phyloP scores from a whole-genome alignment of 2,797 vertebrate species.

The Iguana delicatissima region DNA sequence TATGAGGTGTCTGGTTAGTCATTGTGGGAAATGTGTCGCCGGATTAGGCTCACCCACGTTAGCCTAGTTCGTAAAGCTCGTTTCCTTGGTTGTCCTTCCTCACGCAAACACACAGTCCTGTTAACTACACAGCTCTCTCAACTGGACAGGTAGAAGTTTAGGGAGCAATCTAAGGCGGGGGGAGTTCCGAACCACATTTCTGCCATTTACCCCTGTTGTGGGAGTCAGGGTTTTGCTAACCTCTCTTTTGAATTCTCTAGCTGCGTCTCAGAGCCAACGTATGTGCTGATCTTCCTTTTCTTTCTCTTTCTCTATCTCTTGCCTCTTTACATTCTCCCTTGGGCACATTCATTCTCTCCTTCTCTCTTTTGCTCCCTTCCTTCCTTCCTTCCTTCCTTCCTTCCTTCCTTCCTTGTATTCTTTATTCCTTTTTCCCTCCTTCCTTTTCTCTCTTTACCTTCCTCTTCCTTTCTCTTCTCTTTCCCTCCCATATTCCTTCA shows the following conservation, averaged over 20 bases:
- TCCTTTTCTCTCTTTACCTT: conserved; percentile 42
- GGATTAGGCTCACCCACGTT: background rate
- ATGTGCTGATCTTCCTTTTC: conserved; percentile 55
- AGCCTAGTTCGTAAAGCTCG: background rate
- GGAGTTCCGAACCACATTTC: background rate
- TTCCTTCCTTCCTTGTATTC: background rate
- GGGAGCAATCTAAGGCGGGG: background rate
- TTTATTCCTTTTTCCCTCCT: background rate
- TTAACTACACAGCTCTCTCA: background rate
- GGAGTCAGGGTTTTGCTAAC: conserved; percentile 50
- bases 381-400: too few relatives aligned
- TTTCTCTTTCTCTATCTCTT: background rate
- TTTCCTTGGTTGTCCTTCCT: background rate
- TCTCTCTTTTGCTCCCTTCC: too few relatives aligned
- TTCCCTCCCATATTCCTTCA: background rate
- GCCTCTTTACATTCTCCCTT: background rate
- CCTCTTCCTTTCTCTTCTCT: background rate
- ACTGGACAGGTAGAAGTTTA: background rate
- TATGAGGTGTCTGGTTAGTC: background rate
- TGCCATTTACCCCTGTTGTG: background rate
- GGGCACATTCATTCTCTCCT: background rate
- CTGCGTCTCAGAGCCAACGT: background rate
- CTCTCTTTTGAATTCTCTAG: conserved; percentile 61
- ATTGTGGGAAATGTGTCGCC: background rate
- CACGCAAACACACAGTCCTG: background rate